These are phyloP conservation scores for Cepphus grylle DNA, from an alignment of 2,113 vertebrate species.

Conservation along the genomic window DNA sequence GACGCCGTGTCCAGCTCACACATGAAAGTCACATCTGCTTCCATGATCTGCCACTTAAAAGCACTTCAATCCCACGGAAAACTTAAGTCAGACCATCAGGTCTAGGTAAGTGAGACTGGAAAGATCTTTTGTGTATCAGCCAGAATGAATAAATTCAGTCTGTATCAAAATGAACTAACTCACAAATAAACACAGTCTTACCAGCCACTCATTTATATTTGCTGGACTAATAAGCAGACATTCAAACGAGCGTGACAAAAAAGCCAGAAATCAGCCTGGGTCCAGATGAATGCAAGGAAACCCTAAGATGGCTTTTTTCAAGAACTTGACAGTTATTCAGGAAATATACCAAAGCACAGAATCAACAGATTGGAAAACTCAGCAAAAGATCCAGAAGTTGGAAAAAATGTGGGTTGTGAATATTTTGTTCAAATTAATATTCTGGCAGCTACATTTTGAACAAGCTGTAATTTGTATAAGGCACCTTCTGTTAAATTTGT, in stretches of 20 bases:
- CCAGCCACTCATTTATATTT: not conserved
- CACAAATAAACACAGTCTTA: not conserved
- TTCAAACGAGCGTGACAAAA: slow-evolving; percentile 30
- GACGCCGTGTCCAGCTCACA: not conserved
- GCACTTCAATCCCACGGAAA: not conserved
- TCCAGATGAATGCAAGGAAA: slow-evolving; percentile 16
- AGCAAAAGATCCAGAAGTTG: slow-evolving; percentile 49
- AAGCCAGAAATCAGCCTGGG: not conserved
- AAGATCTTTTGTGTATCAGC: not conserved
- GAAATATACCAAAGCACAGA: slow-evolving; percentile 22
- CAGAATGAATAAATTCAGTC: not conserved
- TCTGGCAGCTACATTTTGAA: slow-evolving; percentile 73
- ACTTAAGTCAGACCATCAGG: not conserved
- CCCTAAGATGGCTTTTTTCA: not conserved
- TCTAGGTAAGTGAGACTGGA: not conserved
- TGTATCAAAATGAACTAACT: not conserved
- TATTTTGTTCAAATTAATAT: slow-evolving; percentile 75
- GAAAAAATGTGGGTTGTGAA: slow-evolving; percentile 34
- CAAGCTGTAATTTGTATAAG: slow-evolving; percentile 70
- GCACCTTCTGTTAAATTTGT: slow-evolving; percentile 73
- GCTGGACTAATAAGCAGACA: not conserved
- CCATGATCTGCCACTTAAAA: not conserved
- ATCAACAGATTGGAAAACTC: slow-evolving; percentile 58
- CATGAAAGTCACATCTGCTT: not conserved
- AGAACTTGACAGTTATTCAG: not conserved